Evolutionary conservation across 2,888 invertebrate species (phyloP).

Genomic region (Lymantria monacha): DNA sequence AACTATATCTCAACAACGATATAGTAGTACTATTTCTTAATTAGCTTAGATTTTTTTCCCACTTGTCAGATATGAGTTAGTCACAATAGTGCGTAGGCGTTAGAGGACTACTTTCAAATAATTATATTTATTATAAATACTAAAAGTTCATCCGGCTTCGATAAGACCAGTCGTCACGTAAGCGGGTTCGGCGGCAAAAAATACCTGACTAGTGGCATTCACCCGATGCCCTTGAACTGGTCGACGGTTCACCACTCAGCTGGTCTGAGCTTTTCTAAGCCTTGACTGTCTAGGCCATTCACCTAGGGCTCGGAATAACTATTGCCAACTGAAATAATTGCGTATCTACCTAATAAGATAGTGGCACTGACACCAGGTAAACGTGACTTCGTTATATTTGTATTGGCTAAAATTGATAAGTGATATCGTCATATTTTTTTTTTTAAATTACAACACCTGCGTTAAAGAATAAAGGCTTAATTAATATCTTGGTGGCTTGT

Average conservation of each 20-base stretch:
- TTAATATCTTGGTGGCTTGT: too few species aligned
- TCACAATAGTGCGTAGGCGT: too few species aligned
- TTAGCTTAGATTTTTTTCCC: too few species aligned
- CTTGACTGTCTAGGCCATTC: constrained; percentile 74
- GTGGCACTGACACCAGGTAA: constrained; percentile 21
- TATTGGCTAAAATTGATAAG: constrained; percentile 5
- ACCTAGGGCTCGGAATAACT: constrained; percentile 58
- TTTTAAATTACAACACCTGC: too few species aligned
- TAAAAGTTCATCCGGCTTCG: constrained; percentile 65
- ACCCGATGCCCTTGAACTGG: constrained; percentile 77
- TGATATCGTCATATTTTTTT: too few species aligned
- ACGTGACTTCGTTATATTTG: constrained; percentile 34
- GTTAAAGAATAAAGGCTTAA: too few species aligned
- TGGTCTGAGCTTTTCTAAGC: constrained; percentile 65
- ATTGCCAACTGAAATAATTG: constrained; percentile 39
- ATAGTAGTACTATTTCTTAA: too few species aligned
- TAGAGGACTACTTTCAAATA: too few species aligned
- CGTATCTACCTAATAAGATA: constrained; percentile 20
- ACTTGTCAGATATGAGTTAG: too few species aligned
- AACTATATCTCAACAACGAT: too few species aligned
- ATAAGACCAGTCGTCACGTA: constrained; percentile 63
- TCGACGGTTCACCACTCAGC: constrained; percentile 70
- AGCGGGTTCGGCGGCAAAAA: constrained; percentile 66
- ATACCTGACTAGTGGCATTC: constrained; percentile 75
- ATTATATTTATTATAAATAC: constrained; percentile 40